These are phyloP conservation scores for Pheosia tremula DNA, from an alignment of 2,888 invertebrate genomes.

Conservation along the genomic window DNA sequence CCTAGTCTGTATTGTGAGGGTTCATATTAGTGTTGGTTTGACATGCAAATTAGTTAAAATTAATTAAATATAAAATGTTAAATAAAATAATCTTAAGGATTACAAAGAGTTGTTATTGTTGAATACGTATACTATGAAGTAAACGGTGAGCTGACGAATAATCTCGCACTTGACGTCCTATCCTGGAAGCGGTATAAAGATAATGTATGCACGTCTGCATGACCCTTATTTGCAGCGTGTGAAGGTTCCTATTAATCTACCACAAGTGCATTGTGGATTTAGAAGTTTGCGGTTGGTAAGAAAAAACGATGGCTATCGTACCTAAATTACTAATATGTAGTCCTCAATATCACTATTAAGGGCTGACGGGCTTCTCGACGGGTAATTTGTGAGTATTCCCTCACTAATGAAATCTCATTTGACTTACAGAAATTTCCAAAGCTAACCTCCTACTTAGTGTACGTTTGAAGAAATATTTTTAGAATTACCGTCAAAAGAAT, in stretches of 20 bases:
- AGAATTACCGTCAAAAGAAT: too few species aligned
- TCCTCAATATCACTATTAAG: slow-evolving; percentile 11
- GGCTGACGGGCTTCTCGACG: slow-evolving; percentile 9
- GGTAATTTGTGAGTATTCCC: slow-evolving; percentile 27
- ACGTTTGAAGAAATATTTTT: too few species aligned
- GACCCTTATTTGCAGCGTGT: slow-evolving; percentile 15
- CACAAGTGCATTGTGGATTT: slow-evolving; percentile 6
- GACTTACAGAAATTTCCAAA: slow-evolving; percentile 40
- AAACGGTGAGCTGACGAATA: too few species aligned
- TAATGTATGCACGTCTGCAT: not conserved
- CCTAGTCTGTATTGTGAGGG: too few species aligned
- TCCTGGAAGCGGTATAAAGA: not conserved
- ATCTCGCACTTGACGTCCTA: too few species aligned
- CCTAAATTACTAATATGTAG: not conserved
- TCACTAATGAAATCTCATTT: slow-evolving; percentile 44
- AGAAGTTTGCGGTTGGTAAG: not conserved
- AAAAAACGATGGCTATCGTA: not conserved
- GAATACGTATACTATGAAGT: too few species aligned
- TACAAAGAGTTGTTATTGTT: too few species aligned
- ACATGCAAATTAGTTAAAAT: too few species aligned
- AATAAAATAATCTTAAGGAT: too few species aligned
- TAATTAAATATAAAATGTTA: too few species aligned
- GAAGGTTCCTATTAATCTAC: slow-evolving; percentile 14
- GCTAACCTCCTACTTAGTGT: slow-evolving; percentile 14
- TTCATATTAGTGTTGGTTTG: too few species aligned